Conservation (phyloP, 2,797 vertebrate genomes). For the Sebastiscus tertius region DNA sequence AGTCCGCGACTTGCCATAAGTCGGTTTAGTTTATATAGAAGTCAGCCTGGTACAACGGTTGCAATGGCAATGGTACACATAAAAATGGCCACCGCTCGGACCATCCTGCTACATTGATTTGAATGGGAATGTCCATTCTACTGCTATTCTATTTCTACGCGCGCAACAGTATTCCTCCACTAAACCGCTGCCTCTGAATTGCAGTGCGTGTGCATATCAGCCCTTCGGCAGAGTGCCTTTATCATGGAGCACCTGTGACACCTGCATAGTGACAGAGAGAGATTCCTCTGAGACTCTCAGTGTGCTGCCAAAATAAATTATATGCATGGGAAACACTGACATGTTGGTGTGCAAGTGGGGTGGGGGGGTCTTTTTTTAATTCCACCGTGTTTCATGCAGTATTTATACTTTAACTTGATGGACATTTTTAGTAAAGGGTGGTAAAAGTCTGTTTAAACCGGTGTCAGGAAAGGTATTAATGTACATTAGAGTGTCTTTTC, state of each 20-base stretch:
- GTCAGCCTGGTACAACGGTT: too few relatives aligned
- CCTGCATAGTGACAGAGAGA: slow-evolving; percentile 27
- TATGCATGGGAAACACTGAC: slow-evolving; percentile 13
- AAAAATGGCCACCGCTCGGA: too few relatives aligned
- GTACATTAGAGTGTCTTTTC: neutral
- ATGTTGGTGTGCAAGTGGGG: neutral
- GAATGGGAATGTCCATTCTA: too few relatives aligned
- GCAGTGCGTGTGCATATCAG: slow-evolving; percentile 24
- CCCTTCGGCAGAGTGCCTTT: slow-evolving; percentile 36
- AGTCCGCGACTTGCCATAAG: too few relatives aligned
- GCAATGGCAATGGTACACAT: too few relatives aligned
- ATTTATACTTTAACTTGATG: neutral
- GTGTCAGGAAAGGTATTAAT: neutral
- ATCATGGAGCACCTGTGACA: slow-evolving; percentile 55
- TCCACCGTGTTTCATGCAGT: neutral
- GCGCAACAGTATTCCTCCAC: neutral
- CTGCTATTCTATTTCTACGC: neutral
- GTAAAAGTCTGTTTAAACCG: neutral
- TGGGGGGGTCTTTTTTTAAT: neutral
- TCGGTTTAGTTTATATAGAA: too few relatives aligned
- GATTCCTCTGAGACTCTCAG: slow-evolving; percentile 10
- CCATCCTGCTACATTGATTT: too few relatives aligned
- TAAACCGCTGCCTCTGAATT: neutral
- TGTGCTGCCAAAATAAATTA: slow-evolving; percentile 27
- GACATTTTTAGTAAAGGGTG: neutral